phyloP scores from a whole-genome alignment of 2,797 vertebrate genomes.

The Chiloscyllium punctatum region DNA sequence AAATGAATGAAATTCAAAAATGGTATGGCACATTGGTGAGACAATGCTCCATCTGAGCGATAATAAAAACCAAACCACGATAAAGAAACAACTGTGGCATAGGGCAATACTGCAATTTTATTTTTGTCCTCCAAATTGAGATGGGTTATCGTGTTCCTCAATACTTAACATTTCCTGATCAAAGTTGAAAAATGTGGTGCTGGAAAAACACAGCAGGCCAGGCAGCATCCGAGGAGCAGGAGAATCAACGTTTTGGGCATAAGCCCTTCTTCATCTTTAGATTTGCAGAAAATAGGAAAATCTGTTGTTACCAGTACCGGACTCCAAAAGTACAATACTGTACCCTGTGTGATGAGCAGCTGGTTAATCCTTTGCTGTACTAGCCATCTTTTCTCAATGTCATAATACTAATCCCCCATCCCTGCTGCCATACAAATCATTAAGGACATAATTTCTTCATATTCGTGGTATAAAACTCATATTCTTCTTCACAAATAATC shows the following conservation, averaged over 20 bases:
- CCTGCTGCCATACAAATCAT: not conserved
- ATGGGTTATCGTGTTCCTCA: not conserved
- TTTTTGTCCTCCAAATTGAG: not conserved
- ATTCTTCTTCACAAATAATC: slow-evolving; percentile 3
- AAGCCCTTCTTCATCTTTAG: not conserved
- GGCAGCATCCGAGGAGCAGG: too few relatives aligned
- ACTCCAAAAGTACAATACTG: not conserved
- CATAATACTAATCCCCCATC: not conserved
- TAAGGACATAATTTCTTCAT: not conserved
- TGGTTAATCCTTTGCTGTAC: not conserved
- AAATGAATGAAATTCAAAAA: not conserved
- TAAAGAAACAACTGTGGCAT: not conserved
- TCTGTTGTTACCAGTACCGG: not conserved
- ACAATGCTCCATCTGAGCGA: not conserved
- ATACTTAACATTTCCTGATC: not conserved
- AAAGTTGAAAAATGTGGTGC: not conserved
- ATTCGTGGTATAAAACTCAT: not conserved
- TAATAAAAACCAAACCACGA: not conserved
- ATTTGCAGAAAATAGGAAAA: not conserved
- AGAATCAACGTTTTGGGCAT: too few relatives aligned
- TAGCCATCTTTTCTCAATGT: not conserved
- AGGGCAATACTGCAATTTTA: not conserved
- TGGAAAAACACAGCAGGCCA: too few relatives aligned
- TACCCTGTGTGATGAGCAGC: not conserved
- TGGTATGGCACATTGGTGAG: not conserved